Evolutionary conservation across 2,888 invertebrate genomes (phyloP).

Genomic region (Girardia tigrina): DNA sequence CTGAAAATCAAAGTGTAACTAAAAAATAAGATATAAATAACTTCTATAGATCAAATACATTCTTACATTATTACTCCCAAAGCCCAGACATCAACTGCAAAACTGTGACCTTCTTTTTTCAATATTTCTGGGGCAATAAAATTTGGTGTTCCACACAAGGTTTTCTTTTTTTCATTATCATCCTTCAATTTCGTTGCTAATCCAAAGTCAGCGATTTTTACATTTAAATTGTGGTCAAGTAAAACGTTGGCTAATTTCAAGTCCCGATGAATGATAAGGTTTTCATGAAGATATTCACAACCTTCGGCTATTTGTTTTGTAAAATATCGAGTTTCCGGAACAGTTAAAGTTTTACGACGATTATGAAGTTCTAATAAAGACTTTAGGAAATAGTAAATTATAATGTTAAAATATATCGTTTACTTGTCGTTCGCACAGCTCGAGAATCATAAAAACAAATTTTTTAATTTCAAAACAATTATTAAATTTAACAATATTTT

Average conservation of each 20-base stretch:
- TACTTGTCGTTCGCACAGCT: constrained; percentile 82
- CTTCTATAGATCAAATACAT: too few species aligned
- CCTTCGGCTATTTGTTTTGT: constrained; percentile 80
- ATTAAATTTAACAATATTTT: constrained; percentile 80
- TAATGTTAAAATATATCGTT: constrained; percentile 43
- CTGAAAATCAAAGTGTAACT: constrained; percentile 29
- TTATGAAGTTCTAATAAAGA: constrained; percentile 98
- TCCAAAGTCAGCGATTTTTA: constrained; percentile 95
- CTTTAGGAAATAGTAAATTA: constrained; percentile 51
- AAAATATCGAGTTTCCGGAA: constrained; percentile 93
- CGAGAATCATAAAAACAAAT: constrained; percentile 85
- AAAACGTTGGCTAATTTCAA: constrained; percentile 93
- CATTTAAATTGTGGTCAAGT: constrained; percentile 58
- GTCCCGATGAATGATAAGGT: constrained; percentile 86
- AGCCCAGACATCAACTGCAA: constrained; percentile 97
- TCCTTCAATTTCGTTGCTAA: constrained; percentile 80
- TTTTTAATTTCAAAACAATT: constrained; percentile 81
- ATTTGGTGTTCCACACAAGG: constrained; percentile 95
- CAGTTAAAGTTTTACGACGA: constrained; percentile 77
- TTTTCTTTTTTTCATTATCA: constrained; percentile 73
- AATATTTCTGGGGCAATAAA: constrained; percentile 98
- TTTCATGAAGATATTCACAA: constrained; percentile 77
- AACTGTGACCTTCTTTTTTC: constrained; percentile 88
- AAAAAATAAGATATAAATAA: too few species aligned
- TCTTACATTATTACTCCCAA: constrained; percentile 84